Conservation (phyloP, 2,113 vertebrate genomes). For the Propithecus coquereli region DNA sequence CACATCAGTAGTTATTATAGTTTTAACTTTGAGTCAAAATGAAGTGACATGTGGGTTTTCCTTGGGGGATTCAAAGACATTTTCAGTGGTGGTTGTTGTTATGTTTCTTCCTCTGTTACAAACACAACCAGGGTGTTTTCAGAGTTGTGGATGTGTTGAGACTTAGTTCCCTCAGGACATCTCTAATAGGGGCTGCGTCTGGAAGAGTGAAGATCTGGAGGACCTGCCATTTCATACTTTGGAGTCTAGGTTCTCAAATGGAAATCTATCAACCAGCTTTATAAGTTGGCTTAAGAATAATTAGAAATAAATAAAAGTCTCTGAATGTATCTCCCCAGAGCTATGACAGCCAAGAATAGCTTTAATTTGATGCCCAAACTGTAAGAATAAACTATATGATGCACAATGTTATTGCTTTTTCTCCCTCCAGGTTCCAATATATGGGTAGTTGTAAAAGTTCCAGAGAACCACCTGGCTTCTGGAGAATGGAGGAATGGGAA, state of each 20-base stretch:
- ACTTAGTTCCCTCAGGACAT: background rate
- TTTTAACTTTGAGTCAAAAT: background rate
- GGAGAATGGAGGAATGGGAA: background rate
- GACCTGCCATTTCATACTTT: background rate
- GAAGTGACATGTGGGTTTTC: slow-evolving; percentile 32
- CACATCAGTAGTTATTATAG: background rate
- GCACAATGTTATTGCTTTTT: background rate
- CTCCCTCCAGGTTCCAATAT: accelerated
- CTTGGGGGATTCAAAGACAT: background rate
- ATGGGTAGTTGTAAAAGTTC: background rate
- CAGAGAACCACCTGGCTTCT: background rate
- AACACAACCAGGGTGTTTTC: background rate
- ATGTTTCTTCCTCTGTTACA: background rate
- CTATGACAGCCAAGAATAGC: background rate
- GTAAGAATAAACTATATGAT: background rate
- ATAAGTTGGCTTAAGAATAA: background rate
- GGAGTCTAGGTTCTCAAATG: background rate
- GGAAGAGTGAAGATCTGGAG: background rate
- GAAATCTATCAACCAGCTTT: background rate
- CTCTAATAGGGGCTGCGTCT: background rate
- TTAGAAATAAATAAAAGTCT: background rate
- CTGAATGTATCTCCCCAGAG: background rate
- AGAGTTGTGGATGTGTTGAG: background rate
- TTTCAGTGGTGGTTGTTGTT: background rate
- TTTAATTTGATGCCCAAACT: background rate